Conservation (phyloP, 1,140 invertebrate species). For the Aphelenchoides besseyi region DNA sequence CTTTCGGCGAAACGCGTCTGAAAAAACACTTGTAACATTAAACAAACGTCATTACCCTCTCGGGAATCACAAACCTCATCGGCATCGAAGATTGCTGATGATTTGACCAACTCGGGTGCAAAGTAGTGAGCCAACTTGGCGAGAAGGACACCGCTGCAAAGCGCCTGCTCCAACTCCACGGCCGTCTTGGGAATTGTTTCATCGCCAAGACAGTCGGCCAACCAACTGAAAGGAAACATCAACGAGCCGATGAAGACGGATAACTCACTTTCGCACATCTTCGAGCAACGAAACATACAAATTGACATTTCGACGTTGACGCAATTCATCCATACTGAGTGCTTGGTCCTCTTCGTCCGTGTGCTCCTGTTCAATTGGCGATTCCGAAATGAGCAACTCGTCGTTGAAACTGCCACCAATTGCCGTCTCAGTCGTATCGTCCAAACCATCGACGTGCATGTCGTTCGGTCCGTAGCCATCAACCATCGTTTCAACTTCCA, state of each 20-base stretch:
- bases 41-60: not conserved
- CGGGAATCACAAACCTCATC: not conserved
- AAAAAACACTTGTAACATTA: not conserved
- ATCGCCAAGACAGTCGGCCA: conserved; percentile 75
- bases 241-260: not conserved
- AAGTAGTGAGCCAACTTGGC: conserved; percentile 76
- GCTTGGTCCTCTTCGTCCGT: too few species aligned
- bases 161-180: conserved; percentile 74
- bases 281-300: not conserved
- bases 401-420: too few species aligned
- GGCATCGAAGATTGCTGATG: conserved; percentile 74
- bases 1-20: not conserved
- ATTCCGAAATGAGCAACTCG: too few species aligned
- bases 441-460: too few species aligned
- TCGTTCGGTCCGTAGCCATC: too few species aligned
- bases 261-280: conserved; percentile 19
- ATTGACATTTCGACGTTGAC: conserved; percentile 10
- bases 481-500: too few species aligned
- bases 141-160: conserved; percentile 76
- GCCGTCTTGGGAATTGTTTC: conserved; percentile 68
- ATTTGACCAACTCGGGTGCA: conserved; percentile 71
- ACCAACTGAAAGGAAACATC: conserved; percentile 67
- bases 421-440: too few species aligned
- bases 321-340: conserved; percentile 4
- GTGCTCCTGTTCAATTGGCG: too few species aligned